Conservation (phyloP, 2,888 invertebrate genomes). For the Stegana nigrithorax region DNA sequence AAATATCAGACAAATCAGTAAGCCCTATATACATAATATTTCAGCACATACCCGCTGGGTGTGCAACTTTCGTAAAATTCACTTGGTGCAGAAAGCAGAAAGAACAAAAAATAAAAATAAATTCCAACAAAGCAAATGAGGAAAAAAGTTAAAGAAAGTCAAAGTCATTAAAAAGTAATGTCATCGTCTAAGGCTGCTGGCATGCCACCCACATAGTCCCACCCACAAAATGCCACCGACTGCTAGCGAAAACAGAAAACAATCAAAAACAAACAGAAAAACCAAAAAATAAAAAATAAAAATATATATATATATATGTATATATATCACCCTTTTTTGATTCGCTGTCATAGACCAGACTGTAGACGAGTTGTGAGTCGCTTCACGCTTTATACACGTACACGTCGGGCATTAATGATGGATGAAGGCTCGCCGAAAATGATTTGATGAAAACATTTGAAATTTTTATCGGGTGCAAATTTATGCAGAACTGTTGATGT, state of each 20-base stretch:
- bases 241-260: neutral
- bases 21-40: neutral
- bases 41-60: too few species aligned
- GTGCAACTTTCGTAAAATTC: too few species aligned
- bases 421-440: constrained; percentile 52
- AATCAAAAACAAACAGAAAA: neutral
- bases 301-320: too few species aligned
- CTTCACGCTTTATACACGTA: too few species aligned
- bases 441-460: constrained; percentile 63
- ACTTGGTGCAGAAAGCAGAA: neutral
- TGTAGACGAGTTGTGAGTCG: too few species aligned
- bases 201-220: neutral
- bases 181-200: constrained; percentile 51
- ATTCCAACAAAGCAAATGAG: constrained; percentile 37
- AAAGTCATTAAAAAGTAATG: constrained; percentile 61
- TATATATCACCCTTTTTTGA: too few species aligned
- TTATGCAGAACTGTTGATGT: constrained; percentile 65
- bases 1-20: neutral
- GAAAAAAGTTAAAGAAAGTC: constrained; percentile 52
- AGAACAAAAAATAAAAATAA: constrained; percentile 16
- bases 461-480: constrained; percentile 64
- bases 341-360: too few species aligned
- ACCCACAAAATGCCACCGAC: constrained; percentile 14
- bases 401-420: constrained; percentile 48
- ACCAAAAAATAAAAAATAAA: too few species aligned